Evolutionary conservation across 2,888 invertebrate species (phyloP).

Genomic region (Acanthosepion pharaonis): DNA sequence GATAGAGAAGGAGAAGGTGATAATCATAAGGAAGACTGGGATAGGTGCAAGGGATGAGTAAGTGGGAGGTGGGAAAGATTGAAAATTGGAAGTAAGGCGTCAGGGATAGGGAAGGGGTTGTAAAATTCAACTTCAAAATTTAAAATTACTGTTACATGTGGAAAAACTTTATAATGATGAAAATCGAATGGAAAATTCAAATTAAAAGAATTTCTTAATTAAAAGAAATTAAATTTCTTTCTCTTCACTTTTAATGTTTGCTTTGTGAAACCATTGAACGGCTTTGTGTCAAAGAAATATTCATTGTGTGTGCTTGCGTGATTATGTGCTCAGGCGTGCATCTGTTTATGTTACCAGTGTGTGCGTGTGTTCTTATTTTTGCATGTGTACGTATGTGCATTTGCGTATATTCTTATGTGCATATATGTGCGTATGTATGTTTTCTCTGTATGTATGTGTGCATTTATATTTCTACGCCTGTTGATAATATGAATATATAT

Average conservation of each 20-base stretch:
- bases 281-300: background rate
- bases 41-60: background rate
- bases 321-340: background rate
- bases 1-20: background rate
- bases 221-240: slow-evolving; percentile 33
- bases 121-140: slow-evolving; percentile 18
- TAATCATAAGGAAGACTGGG: background rate
- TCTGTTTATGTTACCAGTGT: background rate
- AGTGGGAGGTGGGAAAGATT: background rate
- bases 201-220: background rate
- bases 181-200: slow-evolving; percentile 8
- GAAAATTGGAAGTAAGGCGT: background rate
- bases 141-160: slow-evolving; percentile 33
- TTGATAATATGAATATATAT: background rate
- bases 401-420: background rate
- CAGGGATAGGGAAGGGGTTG: background rate
- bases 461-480: background rate
- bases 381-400: background rate
- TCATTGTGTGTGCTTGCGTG: background rate
- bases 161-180: slow-evolving; percentile 15
- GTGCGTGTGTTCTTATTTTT: background rate
- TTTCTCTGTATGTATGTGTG: background rate
- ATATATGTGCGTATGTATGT: background rate
- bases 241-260: background rate
- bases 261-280: background rate